These are phyloP conservation scores for Platyrinchus mystaceus DNA, from an alignment of 2,797 vertebrate species.

Conservation along the genomic window DNA sequence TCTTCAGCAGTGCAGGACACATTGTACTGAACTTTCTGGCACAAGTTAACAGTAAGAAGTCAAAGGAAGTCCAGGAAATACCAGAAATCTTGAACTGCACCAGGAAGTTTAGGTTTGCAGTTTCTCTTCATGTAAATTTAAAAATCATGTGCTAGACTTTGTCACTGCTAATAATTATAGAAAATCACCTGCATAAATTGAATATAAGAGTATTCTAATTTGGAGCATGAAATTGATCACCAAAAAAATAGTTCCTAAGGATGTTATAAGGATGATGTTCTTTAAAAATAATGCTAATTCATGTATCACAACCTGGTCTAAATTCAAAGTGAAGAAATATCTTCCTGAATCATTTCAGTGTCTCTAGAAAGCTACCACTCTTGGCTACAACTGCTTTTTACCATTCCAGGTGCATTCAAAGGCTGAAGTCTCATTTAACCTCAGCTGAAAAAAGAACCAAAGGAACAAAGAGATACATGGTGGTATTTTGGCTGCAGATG, in stretches of 20 bases:
- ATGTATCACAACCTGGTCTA: not conserved
- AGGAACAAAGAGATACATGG: not conserved
- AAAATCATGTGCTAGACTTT: not conserved
- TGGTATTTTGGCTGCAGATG: not conserved
- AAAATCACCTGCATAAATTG: conserved; percentile 11
- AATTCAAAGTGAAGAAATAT: not conserved
- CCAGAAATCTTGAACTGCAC: not conserved
- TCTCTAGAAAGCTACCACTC: not conserved
- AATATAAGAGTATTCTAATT: not conserved
- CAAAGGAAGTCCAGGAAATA: conserved; percentile 38
- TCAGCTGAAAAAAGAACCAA: not conserved
- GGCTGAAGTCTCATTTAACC: not conserved
- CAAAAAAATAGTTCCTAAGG: not conserved
- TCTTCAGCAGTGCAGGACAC: not conserved
- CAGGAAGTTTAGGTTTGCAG: not conserved
- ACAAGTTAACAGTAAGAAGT: not conserved
- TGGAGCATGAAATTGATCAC: not conserved
- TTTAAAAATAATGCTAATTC: not conserved
- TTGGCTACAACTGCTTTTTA: not conserved
- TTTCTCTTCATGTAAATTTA: not conserved
- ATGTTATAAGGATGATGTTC: not conserved
- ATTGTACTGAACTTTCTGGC: conserved; percentile 23
- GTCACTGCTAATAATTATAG: not conserved
- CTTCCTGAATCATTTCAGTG: not conserved
- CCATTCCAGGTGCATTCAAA: not conserved